Conservation (phyloP, 2,113 vertebrate genomes). For the Trematomus loennbergii region DNA sequence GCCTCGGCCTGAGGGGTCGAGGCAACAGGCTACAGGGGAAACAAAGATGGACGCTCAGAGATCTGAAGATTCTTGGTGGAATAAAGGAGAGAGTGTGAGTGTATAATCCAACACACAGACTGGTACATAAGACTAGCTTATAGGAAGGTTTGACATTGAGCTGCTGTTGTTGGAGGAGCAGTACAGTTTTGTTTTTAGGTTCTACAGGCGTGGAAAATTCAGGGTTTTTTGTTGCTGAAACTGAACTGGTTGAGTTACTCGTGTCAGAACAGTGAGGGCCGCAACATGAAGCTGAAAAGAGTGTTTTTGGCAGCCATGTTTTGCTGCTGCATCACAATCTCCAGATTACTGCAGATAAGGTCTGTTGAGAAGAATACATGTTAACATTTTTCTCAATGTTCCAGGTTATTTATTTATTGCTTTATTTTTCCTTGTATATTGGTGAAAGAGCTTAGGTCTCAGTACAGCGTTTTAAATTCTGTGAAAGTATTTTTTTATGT, state of each 20-base stretch:
- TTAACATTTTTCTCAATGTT: not conserved
- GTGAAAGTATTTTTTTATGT: not conserved
- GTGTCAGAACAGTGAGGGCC: slow-evolving; percentile 14
- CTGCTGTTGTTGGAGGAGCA: slow-evolving; percentile 4
- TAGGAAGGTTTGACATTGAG: not conserved
- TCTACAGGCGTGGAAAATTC: slow-evolving; percentile 41
- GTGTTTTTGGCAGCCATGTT: slow-evolving; percentile 65
- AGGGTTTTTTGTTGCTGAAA: slow-evolving; percentile 37
- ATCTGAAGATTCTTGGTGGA: slow-evolving; percentile 18
- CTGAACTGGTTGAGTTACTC: not conserved
- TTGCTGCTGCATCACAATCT: slow-evolving; percentile 69
- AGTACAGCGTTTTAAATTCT: not conserved
- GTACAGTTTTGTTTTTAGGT: slow-evolving; percentile 7
- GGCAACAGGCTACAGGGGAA: slow-evolving; percentile 9
- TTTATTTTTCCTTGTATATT: not conserved
- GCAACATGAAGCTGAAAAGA: slow-evolving; percentile 59
- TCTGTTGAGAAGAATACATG: slow-evolving; percentile 23
- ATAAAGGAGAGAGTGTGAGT: slow-evolving; percentile 51
- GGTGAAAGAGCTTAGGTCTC: not conserved
- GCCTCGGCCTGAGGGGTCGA: slow-evolving; percentile 35
- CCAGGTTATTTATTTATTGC: not conserved
- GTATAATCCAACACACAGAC: not conserved
- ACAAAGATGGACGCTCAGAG: slow-evolving; percentile 62
- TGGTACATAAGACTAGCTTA: not conserved
- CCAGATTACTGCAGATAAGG: slow-evolving; percentile 71